Evolutionary conservation across 2,113 vertebrate species (phyloP).

Genomic region (Erinaceus europaeus): DNA sequence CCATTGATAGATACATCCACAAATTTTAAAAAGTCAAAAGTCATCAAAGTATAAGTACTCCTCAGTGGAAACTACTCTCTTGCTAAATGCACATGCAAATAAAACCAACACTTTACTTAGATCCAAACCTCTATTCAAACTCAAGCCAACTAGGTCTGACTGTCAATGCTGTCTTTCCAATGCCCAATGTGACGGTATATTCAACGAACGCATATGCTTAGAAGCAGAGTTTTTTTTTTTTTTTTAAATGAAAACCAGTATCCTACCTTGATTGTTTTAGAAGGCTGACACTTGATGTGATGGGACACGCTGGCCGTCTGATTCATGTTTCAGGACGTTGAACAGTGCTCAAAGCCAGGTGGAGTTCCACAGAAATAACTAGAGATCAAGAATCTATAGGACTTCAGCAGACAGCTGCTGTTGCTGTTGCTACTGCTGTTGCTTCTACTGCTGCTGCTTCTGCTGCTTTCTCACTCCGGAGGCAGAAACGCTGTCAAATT

Average conservation of each 20-base stretch:
- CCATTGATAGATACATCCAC: not conserved
- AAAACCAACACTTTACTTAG: constrained; percentile 1
- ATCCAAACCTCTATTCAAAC: constrained; percentile 38
- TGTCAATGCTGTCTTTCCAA: not conserved
- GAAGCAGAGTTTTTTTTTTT: no score
- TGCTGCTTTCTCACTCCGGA: constrained; percentile 65
- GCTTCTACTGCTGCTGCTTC: constrained; percentile 44
- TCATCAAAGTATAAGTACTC: not conserved
- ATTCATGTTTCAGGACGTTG: constrained; percentile 87
- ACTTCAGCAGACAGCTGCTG: constrained; percentile 60
- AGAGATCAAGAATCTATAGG: constrained; percentile 24
- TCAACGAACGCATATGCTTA: not conserved
- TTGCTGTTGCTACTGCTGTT: constrained; percentile 53
- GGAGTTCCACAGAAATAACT: not conserved
- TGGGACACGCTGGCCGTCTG: constrained; percentile 92
- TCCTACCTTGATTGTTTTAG: constrained; percentile 89
- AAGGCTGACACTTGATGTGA: constrained; percentile 89
- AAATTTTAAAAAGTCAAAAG: constrained; percentile 51
- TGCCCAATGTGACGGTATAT: not conserved
- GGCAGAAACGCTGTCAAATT: constrained; percentile 65
- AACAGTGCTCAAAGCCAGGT: constrained; percentile 62
- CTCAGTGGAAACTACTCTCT: constrained; percentile 18
- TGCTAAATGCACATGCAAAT: not conserved
- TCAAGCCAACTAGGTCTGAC: not conserved
- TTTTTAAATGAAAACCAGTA: not conserved